Conservation (phyloP, 2,113 vertebrate species). For the Indicator indicator region DNA sequence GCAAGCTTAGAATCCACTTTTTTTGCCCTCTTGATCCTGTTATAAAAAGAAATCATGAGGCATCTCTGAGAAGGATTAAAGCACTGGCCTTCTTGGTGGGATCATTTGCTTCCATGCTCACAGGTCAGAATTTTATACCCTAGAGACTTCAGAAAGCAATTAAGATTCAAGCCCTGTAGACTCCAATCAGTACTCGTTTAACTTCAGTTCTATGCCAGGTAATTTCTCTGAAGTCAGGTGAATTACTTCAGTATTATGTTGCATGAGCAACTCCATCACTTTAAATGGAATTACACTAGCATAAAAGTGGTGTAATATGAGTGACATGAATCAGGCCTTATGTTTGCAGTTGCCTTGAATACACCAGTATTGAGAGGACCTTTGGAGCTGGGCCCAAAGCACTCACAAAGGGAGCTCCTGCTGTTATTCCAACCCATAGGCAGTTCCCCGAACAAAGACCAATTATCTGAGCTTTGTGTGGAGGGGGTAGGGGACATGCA, state of each 20-base stretch:
- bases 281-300: slow-evolving; percentile 47
- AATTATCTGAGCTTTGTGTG: slow-evolving; percentile 70
- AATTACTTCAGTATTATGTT: slow-evolving; percentile 38
- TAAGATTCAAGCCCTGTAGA: slow-evolving; percentile 8
- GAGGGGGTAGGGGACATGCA: slow-evolving; percentile 62
- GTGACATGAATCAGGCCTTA: slow-evolving; percentile 44
- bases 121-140: slow-evolving; percentile 10
- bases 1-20: not conserved
- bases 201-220: slow-evolving; percentile 25
- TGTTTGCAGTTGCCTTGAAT: slow-evolving; percentile 64
- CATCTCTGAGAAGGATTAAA: not conserved
- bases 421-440: slow-evolving; percentile 69
- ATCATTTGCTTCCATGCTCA: not conserved
- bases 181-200: slow-evolving; percentile 26
- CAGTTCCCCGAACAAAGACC: slow-evolving; percentile 62
- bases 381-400: slow-evolving; percentile 70
- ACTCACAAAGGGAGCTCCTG: slow-evolving; percentile 67
- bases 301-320: slow-evolving; percentile 26
- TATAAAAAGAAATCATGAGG: not conserved
- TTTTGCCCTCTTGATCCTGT: not conserved
- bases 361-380: slow-evolving; percentile 59
- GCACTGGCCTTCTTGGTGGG: not conserved
- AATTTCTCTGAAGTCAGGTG: slow-evolving; percentile 58
- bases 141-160: not conserved
- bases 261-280: slow-evolving; percentile 34